A percentile compares a stretch with the other conserved stretches of the same genome.
Conservation (phyloP, 2,888 invertebrate genomes). For the Philopedon plagiatum region DNA sequence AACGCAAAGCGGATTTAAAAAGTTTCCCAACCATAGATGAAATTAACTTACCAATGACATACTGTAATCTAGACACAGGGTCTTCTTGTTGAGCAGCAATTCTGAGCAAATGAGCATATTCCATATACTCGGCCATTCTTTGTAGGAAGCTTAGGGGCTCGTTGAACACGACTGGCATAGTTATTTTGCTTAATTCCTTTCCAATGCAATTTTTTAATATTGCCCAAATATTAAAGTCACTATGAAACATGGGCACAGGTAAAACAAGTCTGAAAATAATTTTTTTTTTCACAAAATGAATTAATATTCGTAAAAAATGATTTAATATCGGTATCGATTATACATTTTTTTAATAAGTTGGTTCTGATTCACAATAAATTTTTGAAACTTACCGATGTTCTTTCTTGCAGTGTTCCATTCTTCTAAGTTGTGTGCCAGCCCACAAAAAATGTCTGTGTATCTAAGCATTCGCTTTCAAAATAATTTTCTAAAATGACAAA, state of each 20-base stretch:
- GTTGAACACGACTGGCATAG: slow-evolving; percentile 97
- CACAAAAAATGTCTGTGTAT: slow-evolving; percentile 27
- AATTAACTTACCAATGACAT: slow-evolving; percentile 73
- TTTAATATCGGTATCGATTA: no score
- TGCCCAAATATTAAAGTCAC: slow-evolving; percentile 87
- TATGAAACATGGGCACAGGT: slow-evolving; percentile 82
- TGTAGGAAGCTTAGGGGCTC: slow-evolving; percentile 96
- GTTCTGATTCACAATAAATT: no score
- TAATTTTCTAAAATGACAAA: neutral
- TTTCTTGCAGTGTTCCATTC: slow-evolving; percentile 57
- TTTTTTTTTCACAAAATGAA: neutral
- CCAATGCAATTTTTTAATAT: slow-evolving; percentile 93
- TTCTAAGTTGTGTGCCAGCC: slow-evolving; percentile 53
- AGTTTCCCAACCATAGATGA: no score
- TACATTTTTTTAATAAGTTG: no score
- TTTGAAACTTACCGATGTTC: slow-evolving; percentile 51
- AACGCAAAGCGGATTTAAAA: no score
- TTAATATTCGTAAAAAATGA: no score
- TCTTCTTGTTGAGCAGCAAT: slow-evolving; percentile 84
- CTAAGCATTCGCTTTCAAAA: slow-evolving; percentile 36
- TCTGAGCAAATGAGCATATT: slow-evolving; percentile 85
- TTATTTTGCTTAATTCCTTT: slow-evolving; percentile 94
- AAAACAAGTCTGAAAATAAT: slow-evolving; percentile 73
- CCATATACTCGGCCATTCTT: slow-evolving; percentile 94
- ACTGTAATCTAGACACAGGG: slow-evolving; percentile 87